phyloP scores from a whole-genome alignment of 2,797 vertebrate genomes.

The Cyprinella venusta region DNA sequence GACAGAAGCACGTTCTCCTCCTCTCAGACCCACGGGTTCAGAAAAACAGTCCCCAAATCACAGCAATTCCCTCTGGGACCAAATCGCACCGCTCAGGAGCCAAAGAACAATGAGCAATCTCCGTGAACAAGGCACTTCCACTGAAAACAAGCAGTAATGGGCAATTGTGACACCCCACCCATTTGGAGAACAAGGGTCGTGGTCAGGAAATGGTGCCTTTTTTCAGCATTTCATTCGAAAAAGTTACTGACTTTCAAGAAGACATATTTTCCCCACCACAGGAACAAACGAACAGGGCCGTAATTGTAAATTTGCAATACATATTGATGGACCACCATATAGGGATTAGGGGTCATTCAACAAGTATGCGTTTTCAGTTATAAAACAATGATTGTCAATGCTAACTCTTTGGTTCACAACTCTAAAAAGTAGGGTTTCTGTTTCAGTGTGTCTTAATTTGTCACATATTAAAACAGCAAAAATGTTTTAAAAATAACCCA shows the following conservation, averaged over 20 bases:
- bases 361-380: background rate
- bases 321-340: background rate
- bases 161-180: slow-evolving; percentile 10
- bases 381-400: background rate
- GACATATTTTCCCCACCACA: background rate
- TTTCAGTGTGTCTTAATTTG: background rate
- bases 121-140: slow-evolving; percentile 6
- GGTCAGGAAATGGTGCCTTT: background rate
- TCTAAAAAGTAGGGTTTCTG: background rate
- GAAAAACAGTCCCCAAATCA: slow-evolving; percentile 21
- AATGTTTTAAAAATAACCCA: background rate
- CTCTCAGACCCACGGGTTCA: background rate
- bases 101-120: slow-evolving; percentile 6
- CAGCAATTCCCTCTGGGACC: background rate
- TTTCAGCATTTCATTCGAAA: background rate
- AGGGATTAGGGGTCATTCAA: background rate
- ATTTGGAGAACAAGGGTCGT: background rate
- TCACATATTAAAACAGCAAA: background rate
- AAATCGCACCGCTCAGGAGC: background rate
- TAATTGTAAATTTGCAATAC: background rate
- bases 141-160: slow-evolving; percentile 11
- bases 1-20: background rate
- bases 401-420: background rate
- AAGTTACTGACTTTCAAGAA: background rate
- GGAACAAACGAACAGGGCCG: background rate